These are phyloP conservation scores for Carabus problematicus DNA, from an alignment of 2,888 invertebrate genomes.

Conservation along the genomic window DNA sequence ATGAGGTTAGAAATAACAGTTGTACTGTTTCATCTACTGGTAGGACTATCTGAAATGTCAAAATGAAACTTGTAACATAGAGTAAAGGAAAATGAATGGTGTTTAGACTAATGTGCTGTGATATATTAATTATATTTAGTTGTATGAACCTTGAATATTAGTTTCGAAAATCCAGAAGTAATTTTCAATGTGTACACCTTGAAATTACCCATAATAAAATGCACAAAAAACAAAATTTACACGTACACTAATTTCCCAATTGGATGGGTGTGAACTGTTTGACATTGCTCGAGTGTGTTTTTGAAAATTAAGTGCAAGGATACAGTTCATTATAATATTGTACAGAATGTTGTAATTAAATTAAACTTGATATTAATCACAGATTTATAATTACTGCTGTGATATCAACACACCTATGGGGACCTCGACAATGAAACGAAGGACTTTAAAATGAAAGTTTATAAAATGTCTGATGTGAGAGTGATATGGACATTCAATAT, in stretches of 20 bases:
- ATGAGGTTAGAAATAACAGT: background rate
- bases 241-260: too few species aligned
- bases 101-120: too few species aligned
- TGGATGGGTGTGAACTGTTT: background rate
- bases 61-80: background rate
- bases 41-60: slow-evolving; percentile 3
- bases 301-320: slow-evolving; percentile 15
- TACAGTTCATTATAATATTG: background rate
- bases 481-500: too few species aligned
- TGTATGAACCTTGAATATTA: too few species aligned
- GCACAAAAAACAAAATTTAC: slow-evolving; percentile 14
- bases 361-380: slow-evolving; percentile 17
- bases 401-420: background rate
- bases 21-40: background rate
- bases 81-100: too few species aligned
- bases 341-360: background rate
- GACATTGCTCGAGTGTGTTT: slow-evolving; percentile 1
- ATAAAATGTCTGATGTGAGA: background rate
- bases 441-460: slow-evolving; percentile 12
- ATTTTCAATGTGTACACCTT: slow-evolving; percentile 17
- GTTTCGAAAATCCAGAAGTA: too few species aligned
- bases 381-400: background rate
- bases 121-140: too few species aligned
- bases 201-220: slow-evolving; percentile 25
- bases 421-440: slow-evolving; percentile 12